Percentiles rank a stretch among this genome's conserved stretches.
These are phyloP conservation scores for Drosophila sordidula DNA, from an alignment of 2,888 invertebrate species.

Conservation along the genomic window DNA sequence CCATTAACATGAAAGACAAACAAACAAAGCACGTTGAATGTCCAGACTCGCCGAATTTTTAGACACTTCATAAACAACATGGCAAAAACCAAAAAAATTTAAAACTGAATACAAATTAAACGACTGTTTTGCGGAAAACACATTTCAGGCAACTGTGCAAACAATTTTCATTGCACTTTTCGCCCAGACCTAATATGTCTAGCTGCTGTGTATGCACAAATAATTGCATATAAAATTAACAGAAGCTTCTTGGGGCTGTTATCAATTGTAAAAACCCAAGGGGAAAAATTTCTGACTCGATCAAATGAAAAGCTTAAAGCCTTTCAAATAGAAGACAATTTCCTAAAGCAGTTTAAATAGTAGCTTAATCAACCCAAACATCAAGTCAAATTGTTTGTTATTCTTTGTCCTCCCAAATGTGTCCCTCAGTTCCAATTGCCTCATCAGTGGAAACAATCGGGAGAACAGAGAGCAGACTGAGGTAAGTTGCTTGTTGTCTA, in stretches of 20 bases:
- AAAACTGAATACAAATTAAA: slow-evolving; percentile 37
- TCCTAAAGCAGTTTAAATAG: slow-evolving; percentile 1
- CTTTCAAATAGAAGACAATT: slow-evolving; percentile 4
- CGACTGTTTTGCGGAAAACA: slow-evolving; percentile 37
- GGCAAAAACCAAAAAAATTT: slow-evolving; percentile 6
- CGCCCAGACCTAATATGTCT: background rate
- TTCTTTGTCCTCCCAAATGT: background rate
- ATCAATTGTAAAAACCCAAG: slow-evolving; percentile 9
- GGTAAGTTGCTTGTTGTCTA: slow-evolving; percentile 42
- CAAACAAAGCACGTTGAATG: slow-evolving; percentile 54
- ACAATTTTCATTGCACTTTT: slow-evolving; percentile 23
- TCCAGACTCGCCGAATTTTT: slow-evolving; percentile 48
- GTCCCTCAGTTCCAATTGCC: slow-evolving; percentile 14
- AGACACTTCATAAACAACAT: slow-evolving; percentile 72
- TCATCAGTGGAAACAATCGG: slow-evolving; percentile 19
- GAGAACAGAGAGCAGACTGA: slow-evolving; percentile 7
- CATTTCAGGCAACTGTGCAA: slow-evolving; percentile 20
- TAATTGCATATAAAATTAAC: slow-evolving; percentile 15
- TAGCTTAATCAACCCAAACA: slow-evolving; percentile 38
- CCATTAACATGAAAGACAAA: slow-evolving; percentile 76
- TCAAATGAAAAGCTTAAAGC: background rate
- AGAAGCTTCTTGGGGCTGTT: slow-evolving; percentile 1
- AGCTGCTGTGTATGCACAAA: slow-evolving; percentile 5
- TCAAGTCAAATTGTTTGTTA: slow-evolving; percentile 12
- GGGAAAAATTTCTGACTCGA: background rate